Conservation (phyloP, 2,888 invertebrate genomes). For the Limnephilus marmoratus region DNA sequence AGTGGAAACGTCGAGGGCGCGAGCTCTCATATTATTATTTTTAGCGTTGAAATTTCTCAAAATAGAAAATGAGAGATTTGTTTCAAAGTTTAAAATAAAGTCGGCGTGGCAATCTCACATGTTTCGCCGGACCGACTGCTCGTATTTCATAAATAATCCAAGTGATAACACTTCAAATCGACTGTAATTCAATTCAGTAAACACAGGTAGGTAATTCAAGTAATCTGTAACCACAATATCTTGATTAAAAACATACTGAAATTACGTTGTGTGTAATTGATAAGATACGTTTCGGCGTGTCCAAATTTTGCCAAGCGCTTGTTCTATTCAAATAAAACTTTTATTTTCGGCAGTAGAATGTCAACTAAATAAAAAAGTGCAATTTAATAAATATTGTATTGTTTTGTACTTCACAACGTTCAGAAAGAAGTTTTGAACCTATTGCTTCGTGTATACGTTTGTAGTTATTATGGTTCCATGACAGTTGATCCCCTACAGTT, state of each 20-base stretch:
- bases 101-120: constrained; percentile 47
- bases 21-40: background rate
- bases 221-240: background rate
- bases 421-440: no score
- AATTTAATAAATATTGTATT: background rate
- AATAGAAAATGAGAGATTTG: constrained; percentile 45
- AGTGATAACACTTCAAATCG: background rate
- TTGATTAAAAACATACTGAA: background rate
- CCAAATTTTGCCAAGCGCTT: background rate
- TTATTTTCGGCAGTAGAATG: background rate
- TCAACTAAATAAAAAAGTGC: background rate
- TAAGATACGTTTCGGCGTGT: background rate
- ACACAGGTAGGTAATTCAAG: constrained; percentile 19
- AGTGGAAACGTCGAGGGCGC: background rate
- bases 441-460: no score
- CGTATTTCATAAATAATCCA: background rate
- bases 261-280: background rate
- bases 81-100: constrained; percentile 51
- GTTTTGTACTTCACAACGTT: no score
- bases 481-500: no score
- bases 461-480: no score
- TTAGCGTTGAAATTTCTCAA: constrained; percentile 37
- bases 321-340: background rate
- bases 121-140: constrained; percentile 23
- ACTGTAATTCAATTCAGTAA: background rate